A percentile compares a stretch with the other conserved stretches of the same genome.
These are phyloP conservation scores for Heliconius charithonia DNA, from an alignment of 2,888 invertebrate genomes.

Conservation along the genomic window DNA sequence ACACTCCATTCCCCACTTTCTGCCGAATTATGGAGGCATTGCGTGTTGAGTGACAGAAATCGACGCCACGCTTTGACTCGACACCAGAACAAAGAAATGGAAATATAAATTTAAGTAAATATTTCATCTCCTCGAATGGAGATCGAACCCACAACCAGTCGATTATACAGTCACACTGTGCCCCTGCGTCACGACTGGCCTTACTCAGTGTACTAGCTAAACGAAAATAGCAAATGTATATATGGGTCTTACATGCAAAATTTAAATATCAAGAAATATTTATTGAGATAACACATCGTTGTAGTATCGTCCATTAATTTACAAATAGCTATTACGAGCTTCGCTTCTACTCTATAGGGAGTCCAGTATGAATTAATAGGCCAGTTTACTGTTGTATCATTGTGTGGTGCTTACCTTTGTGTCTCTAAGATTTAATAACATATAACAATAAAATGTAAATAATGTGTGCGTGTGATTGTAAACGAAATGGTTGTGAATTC, in stretches of 20 bases:
- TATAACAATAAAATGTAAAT: neutral
- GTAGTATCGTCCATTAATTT: constrained; percentile 31
- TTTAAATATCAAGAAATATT: neutral
- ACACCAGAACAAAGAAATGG: no score
- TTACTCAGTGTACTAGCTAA: neutral
- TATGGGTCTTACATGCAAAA: neutral
- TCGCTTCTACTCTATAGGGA: constrained; percentile 26
- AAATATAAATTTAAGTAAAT: no score
- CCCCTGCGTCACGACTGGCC: no score
- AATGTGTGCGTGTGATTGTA: no score
- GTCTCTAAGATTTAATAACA: constrained; percentile 4
- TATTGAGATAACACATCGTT: constrained; percentile 23
- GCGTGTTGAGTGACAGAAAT: no score
- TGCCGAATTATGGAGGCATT: no score
- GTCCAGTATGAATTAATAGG: constrained; percentile 28
- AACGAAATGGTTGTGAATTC: no score
- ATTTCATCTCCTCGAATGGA: no score
- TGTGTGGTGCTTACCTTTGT: constrained; percentile 19
- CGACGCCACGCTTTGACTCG: no score
- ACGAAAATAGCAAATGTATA: neutral
- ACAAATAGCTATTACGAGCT: constrained; percentile 33
- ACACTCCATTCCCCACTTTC: no score
- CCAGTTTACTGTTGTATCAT: constrained; percentile 29
- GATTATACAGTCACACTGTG: no score
- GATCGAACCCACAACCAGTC: no score